phyloP scores from a whole-genome alignment of 1,140 invertebrate species.

The Drosophila bocki region DNA sequence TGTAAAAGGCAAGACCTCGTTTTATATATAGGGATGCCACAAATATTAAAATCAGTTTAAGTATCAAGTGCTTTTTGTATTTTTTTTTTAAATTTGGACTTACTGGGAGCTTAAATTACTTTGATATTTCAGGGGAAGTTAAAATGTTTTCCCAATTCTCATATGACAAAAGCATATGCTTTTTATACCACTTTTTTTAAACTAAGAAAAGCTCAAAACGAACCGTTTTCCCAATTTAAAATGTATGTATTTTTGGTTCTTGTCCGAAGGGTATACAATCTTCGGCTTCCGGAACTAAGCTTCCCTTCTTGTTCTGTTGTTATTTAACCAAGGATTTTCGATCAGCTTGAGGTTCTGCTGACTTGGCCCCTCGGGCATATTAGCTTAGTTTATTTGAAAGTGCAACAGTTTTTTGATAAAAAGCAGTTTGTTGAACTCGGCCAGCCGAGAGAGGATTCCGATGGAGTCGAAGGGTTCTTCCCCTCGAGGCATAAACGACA shows the following conservation, averaged over 20 bases:
- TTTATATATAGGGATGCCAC: neutral
- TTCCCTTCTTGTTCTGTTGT: neutral
- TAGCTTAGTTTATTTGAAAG: conserved; percentile 80
- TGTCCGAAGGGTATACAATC: too few species aligned
- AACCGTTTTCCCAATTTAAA: too few species aligned
- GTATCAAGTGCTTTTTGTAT: neutral
- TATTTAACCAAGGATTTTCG: conserved; percentile 29
- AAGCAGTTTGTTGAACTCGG: conserved; percentile 77
- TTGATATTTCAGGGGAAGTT: too few species aligned
- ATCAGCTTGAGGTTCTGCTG: conserved; percentile 29
- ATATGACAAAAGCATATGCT: too few species aligned
- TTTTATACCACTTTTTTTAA: too few species aligned
- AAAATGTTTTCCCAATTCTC: conserved; percentile 3
- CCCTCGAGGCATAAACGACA: conserved; percentile 41
- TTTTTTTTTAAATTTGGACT: neutral
- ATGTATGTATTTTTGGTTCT: too few species aligned
- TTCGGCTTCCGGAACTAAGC: too few species aligned
- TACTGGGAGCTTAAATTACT: neutral
- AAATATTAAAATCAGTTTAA: neutral
- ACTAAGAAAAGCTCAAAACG: too few species aligned
- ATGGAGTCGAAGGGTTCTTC: conserved; percentile 1
- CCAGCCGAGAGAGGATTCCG: conserved; percentile 1
- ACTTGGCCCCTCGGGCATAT: conserved; percentile 52
- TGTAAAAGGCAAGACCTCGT: neutral
- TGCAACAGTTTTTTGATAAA: conserved; percentile 61